Base-by-base conservation (phyloP, 2,797 vertebrate species). In the Coregonus sp. region DNA sequence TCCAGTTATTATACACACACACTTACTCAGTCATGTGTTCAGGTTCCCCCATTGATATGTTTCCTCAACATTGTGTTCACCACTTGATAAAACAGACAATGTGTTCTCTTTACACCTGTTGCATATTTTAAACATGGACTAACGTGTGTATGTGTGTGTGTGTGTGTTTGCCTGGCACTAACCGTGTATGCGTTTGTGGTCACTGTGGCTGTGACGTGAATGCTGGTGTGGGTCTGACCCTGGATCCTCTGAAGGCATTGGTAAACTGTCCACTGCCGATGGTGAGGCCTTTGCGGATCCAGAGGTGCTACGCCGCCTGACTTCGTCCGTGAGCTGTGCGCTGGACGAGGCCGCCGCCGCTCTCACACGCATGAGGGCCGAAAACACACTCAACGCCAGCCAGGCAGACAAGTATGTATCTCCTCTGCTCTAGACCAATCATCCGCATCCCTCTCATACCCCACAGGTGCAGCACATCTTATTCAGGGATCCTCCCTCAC, bases 231-330 rank as follows among this genome's bases (percentile, higher is more conserved):
- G 75, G n/a, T 20, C 37, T 74, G 76, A 33, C n/a, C 70, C 61
- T 0, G 40, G 9, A 86, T 92, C 89, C 87, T 83, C 87, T 91
- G 89, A 92, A 97, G 96, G 96, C 90, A 96, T 96, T 92, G 96
- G 96, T 94, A 96, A 97, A 94, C 94, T 96, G 89, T 97, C 96
- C 90, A 96, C 95, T 91, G 94, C 96, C 82, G 96, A 97, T 93
- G 96, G 96, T 89, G 96, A 96, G 96, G 96, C 96, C 92, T 97
- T 97, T 92, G 95, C 96, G 94, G 96, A 97, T 92, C 96, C 96
- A 4, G 96, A 97, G 85, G 96, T 97, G 50, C 95, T 97, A 78
- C 93, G 95, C 63, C 95, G 96, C 81, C 86, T 97, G 91, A 97
- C 96, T 0, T 96, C 96, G 18, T 97, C 96, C 1, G 96, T 97